A percentile compares a stretch with the other conserved stretches of the same genome.
These are phyloP conservation scores for Peromyscus melanophrys DNA, from an alignment of 2,797 vertebrate genomes.

Conservation along the genomic window DNA sequence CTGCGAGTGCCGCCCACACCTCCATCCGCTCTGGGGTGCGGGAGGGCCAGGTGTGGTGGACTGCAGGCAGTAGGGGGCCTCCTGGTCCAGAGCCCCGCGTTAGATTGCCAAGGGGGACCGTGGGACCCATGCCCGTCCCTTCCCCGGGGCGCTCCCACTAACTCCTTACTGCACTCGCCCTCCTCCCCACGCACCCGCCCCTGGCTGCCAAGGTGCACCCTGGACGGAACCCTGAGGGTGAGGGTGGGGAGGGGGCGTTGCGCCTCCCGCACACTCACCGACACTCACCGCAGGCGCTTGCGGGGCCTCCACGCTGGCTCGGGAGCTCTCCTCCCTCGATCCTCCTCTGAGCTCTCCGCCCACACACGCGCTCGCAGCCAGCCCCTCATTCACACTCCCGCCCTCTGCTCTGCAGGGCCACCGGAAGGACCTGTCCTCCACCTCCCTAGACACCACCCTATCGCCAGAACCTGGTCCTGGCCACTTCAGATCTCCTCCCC, in stretches of 20 bases:
- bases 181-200: neutral
- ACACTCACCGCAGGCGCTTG: neutral
- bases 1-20: neutral
- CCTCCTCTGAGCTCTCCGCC: neutral
- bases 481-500: neutral
- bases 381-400: neutral
- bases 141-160: neutral
- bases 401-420: neutral
- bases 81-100: accelerated
- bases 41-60: neutral
- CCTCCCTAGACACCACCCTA: neutral
- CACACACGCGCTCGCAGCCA: neutral
- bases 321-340: neutral
- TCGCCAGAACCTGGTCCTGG: neutral
- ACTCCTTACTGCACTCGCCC: neutral
- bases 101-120: neutral
- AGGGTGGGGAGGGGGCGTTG: neutral
- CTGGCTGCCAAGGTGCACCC: neutral
- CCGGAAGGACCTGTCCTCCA: neutral
- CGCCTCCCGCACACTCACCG: neutral
- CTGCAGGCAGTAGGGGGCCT: neutral
- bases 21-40: neutral
- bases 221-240: accelerated
- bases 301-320: neutral
- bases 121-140: neutral